phyloP scores from a whole-genome alignment of 1,140 invertebrate genomes.

The Brachionus rotundiformis region DNA sequence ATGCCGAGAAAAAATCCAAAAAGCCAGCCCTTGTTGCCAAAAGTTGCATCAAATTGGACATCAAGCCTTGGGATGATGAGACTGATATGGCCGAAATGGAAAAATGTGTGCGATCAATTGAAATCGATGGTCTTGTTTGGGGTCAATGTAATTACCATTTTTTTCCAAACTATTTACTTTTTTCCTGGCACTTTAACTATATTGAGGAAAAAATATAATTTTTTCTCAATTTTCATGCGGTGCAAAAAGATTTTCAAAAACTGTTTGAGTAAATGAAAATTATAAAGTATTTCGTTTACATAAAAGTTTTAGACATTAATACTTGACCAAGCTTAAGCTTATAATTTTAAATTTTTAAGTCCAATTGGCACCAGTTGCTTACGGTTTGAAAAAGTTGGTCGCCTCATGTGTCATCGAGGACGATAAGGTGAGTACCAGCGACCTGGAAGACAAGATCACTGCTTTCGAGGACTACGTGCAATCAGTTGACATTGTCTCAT shows the following conservation, averaged over 20 bases:
- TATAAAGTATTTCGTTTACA: neutral
- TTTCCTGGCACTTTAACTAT: neutral
- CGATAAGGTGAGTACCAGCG: constrained; percentile 80
- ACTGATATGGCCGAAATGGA: constrained; percentile 88
- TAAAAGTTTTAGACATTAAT: constrained; percentile 23
- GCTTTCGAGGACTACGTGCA: constrained; percentile 75
- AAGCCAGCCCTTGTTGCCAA: constrained; percentile 70
- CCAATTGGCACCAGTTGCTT: constrained; percentile 80
- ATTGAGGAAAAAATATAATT: neutral
- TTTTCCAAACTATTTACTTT: neutral
- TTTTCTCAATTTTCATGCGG: constrained; percentile 32
- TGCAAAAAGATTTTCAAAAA: constrained; percentile 4
- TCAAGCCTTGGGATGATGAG: constrained; percentile 97
- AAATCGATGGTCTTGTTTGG: constrained; percentile 85
- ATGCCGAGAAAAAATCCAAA: constrained; percentile 15
- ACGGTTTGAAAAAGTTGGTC: constrained; percentile 89
- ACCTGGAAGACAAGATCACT: constrained; percentile 81
- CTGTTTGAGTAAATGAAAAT: constrained; percentile 29
- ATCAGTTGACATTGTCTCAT: constrained; percentile 52
- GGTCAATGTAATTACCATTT: constrained; percentile 71
- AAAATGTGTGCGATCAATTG: constrained; percentile 75
- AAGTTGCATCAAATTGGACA: constrained; percentile 87
- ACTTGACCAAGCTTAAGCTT: neutral
- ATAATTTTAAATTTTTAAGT: constrained; percentile 39
- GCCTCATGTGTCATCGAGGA: constrained; percentile 86